phyloP scores from a whole-genome alignment of 2,113 vertebrate genomes.

The Podiceps cristatus region DNA sequence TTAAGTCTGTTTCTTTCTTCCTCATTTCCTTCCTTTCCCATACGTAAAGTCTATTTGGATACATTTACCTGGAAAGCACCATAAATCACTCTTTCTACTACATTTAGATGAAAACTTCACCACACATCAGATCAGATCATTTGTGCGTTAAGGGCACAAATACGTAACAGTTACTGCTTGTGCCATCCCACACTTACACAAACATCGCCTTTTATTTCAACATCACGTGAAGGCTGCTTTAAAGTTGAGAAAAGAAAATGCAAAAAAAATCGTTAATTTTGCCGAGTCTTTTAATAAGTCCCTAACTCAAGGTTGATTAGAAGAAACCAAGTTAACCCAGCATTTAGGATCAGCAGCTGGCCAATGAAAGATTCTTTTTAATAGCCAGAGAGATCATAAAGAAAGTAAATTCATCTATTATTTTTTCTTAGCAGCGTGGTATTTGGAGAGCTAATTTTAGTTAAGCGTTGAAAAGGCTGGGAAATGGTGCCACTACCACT shows the following conservation, averaged over 20 bases:
- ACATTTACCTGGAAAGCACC: background rate
- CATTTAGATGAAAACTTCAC: background rate
- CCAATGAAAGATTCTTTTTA: background rate
- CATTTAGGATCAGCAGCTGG: background rate
- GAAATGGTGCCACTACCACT: background rate
- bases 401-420: background rate
- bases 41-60: background rate
- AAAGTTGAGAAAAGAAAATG: background rate
- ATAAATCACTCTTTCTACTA: background rate
- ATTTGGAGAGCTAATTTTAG: background rate
- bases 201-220: background rate
- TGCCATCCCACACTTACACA: background rate
- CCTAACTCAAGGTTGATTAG: background rate
- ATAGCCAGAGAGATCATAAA: background rate
- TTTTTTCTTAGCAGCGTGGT: background rate
- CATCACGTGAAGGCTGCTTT: background rate
- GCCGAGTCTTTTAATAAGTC: background rate
- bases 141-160: background rate
- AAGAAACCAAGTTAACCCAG: background rate
- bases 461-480: background rate
- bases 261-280: background rate
- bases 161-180: rapidly evolving
- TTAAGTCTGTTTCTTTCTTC: background rate
- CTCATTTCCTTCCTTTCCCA: background rate
- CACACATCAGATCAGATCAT: background rate